These are phyloP conservation scores for Tupaia chinensis DNA, from an alignment of 2,113 vertebrate species.

Conservation along the genomic window DNA sequence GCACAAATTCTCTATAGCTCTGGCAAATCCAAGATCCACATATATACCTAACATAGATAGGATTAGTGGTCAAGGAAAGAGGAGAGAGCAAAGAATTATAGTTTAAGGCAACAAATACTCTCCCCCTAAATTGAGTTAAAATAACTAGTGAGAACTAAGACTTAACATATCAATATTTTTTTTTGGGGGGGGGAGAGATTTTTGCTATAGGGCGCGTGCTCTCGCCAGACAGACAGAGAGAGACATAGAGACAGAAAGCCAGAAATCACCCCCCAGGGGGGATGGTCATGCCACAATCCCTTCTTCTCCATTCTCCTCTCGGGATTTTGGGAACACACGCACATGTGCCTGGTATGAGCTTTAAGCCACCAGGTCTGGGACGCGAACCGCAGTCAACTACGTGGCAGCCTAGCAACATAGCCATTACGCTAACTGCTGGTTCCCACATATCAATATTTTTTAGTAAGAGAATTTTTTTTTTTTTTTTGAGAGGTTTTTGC, in stretches of 20 bases:
- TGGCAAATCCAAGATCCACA: constrained; percentile 36
- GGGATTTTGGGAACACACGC: too few species aligned
- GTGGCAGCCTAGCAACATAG: too few species aligned
- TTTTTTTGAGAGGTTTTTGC: constrained; percentile 14
- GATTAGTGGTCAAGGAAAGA: not conserved
- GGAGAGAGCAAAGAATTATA: not conserved
- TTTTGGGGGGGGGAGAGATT: constrained; percentile 43
- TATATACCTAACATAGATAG: not conserved
- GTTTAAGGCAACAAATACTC: not conserved
- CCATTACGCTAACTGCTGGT: too few species aligned
- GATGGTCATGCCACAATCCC: too few species aligned
- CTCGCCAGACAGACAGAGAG: too few species aligned
- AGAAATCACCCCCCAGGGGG: too few species aligned
- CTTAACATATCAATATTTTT: constrained; percentile 3
- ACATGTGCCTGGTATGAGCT: too few species aligned
- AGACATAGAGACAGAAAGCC: too few species aligned
- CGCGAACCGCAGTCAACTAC: too few species aligned
- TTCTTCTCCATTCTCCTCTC: too few species aligned
- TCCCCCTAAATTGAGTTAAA: constrained; percentile 36
- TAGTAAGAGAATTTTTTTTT: not conserved
- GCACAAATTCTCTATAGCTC: not conserved
- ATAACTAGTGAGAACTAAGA: not conserved
- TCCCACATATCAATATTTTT: not conserved
- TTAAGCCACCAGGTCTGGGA: too few species aligned
- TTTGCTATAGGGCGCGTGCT: not conserved